Conservation (phyloP, 2,888 invertebrate genomes). For the Drosophila siamana region DNA sequence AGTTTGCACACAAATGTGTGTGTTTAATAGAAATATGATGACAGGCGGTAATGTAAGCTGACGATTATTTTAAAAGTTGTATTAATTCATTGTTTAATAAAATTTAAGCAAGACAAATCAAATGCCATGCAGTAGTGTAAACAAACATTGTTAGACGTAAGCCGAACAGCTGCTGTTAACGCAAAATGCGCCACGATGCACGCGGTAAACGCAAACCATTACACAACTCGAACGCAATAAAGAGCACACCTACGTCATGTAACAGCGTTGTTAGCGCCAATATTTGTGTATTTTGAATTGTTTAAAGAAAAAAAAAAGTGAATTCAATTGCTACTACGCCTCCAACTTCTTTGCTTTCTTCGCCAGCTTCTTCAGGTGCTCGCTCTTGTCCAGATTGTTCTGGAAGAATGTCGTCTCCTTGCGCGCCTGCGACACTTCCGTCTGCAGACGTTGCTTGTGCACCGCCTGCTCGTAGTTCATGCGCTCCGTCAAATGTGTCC, state of each 20-base stretch:
- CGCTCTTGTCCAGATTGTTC: slow-evolving; percentile 92
- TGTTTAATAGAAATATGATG: background rate
- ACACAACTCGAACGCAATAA: slow-evolving; percentile 13
- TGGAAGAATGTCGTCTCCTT: slow-evolving; percentile 95
- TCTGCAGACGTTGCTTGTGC: slow-evolving; percentile 92
- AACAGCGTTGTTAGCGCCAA: slow-evolving; percentile 33
- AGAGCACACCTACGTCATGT: background rate
- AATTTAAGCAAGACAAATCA: too few species aligned
- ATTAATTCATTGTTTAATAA: too few species aligned
- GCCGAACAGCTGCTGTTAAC: slow-evolving; percentile 24
- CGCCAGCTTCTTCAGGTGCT: slow-evolving; percentile 87
- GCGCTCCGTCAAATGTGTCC: slow-evolving; percentile 97
- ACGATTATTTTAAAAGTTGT: too few species aligned
- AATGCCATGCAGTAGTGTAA: background rate
- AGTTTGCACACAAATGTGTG: slow-evolving; percentile 8
- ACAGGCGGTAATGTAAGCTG: too few species aligned
- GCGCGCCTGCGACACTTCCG: slow-evolving; percentile 96
- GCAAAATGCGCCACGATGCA: slow-evolving; percentile 6
- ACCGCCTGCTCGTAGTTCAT: slow-evolving; percentile 96
- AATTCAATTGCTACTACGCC: slow-evolving; percentile 13
- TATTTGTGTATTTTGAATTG: slow-evolving; percentile 28
- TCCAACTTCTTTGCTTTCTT: slow-evolving; percentile 71
- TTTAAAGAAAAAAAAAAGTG: slow-evolving; percentile 2
- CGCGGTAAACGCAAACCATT: slow-evolving; percentile 11
- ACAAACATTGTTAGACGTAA: slow-evolving; percentile 1